phyloP scores from a whole-genome alignment of 2,113 vertebrate species.

The Lepisosteus oculatus region DNA sequence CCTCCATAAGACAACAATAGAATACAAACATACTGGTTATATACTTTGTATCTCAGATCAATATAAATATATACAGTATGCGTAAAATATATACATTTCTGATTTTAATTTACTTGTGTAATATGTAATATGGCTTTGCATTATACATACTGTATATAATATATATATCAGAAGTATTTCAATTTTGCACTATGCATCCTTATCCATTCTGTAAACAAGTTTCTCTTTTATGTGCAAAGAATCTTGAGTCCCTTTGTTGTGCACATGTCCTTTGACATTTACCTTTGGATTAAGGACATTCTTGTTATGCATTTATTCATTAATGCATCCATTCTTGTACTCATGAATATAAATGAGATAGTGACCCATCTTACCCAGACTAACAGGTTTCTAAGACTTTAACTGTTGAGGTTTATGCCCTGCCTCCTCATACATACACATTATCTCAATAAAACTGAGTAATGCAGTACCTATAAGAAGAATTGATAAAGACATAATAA shows the following conservation, averaged over 20 bases:
- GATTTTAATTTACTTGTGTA: no score
- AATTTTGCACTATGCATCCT: conserved; percentile 4
- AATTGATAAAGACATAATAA: no score
- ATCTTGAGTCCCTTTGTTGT: conserved; percentile 38
- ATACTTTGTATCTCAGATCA: no score
- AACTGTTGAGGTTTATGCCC: conserved; percentile 42
- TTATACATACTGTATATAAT: conserved; percentile 26
- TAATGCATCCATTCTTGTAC: conserved; percentile 53
- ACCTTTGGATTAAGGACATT: conserved; percentile 49
- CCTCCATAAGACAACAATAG: no score
- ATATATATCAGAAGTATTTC: neutral
- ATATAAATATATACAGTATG: no score
- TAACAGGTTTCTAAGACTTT: conserved; percentile 39
- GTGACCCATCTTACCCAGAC: conserved; percentile 52
- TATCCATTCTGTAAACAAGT: conserved; percentile 7
- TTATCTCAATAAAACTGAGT: conserved; percentile 18
- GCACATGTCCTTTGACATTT: conserved; percentile 61
- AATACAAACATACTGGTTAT: no score
- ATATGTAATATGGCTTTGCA: conserved; percentile 18
- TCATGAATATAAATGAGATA: conserved; percentile 24
- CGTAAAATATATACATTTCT: no score
- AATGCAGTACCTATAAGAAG: no score
- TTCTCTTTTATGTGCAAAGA: conserved; percentile 29
- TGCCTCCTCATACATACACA: conserved; percentile 55
- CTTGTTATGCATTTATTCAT: conserved; percentile 66